A percentile compares a stretch with the other conserved stretches of the same genome.
phyloP scores from a whole-genome alignment of 2,797 vertebrate species.

The Epinephelus malabaricus region DNA sequence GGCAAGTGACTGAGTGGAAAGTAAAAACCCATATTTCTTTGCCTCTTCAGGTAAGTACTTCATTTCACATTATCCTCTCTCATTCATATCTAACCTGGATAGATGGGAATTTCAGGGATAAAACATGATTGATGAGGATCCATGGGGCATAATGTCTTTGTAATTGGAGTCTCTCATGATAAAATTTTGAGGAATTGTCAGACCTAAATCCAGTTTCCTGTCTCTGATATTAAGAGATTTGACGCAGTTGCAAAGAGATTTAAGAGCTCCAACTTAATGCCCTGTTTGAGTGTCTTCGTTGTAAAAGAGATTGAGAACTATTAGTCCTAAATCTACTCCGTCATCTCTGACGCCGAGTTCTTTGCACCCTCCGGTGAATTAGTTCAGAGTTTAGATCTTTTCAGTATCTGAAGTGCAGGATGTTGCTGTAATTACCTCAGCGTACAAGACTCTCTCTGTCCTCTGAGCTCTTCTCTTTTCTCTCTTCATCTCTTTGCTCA shows the following conservation, averaged over 20 bases:
- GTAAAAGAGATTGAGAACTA: not conserved
- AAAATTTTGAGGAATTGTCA: not conserved
- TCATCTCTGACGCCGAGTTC: not conserved
- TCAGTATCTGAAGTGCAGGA: not conserved
- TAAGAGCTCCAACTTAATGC: not conserved
- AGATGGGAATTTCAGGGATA: not conserved
- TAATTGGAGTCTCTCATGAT: not conserved
- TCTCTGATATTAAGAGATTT: slow-evolving; percentile 2
- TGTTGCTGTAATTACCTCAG: slow-evolving; percentile 9
- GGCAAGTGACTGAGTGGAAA: not conserved
- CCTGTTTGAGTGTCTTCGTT: not conserved
- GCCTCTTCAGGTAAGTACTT: slow-evolving; percentile 15
- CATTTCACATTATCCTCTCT: not conserved
- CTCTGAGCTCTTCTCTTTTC: slow-evolving; percentile 13
- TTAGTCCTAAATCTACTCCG: not conserved
- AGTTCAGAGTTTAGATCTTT: not conserved
- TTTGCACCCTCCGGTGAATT: not conserved
- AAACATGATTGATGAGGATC: not conserved
- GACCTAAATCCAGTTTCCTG: not conserved
- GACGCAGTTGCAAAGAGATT: not conserved
- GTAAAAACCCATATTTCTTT: not conserved
- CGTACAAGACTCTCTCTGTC: not conserved
- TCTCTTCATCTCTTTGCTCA: slow-evolving; percentile 25
- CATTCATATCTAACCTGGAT: slow-evolving; percentile 7
- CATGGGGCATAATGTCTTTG: not conserved